A percentile compares a stretch with the other conserved stretches of the same genome.
Conservation (phyloP, 2,113 vertebrate genomes). For the Sturnus vulgaris region DNA sequence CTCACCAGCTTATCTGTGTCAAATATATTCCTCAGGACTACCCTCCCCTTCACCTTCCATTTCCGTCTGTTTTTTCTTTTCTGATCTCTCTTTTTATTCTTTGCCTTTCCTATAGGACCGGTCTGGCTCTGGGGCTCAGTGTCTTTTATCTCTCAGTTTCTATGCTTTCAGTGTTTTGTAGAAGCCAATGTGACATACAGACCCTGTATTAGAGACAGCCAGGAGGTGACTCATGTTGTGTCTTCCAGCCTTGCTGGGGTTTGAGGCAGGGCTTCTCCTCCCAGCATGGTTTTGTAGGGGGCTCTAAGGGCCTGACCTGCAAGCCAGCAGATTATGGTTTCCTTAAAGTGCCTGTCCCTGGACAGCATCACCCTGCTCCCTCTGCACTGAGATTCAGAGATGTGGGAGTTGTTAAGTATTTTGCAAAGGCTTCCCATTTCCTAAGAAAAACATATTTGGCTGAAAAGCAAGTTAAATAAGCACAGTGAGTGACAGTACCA, state of each 20-base stretch:
- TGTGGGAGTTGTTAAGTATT: not conserved
- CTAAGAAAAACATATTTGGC: not conserved
- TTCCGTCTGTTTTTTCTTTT: not conserved
- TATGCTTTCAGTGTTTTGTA: not conserved
- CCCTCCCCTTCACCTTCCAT: accelerated
- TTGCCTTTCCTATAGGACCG: not conserved
- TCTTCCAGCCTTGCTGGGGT: not conserved
- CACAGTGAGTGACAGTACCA: accelerated
- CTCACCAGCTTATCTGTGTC: accelerated
- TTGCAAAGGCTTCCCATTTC: not conserved
- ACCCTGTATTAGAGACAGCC: not conserved
- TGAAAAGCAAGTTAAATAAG: not conserved
- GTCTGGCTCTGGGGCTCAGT: accelerated
- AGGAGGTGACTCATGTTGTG: not conserved
- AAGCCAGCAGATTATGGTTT: not conserved
- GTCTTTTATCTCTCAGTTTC: not conserved
- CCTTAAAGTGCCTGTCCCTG: not conserved
- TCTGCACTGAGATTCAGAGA: not conserved
- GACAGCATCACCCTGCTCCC: accelerated
- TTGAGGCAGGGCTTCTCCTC: not conserved
- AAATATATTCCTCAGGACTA: not conserved
- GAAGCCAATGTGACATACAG: not conserved
- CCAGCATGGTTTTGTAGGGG: not conserved
- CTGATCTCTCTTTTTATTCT: not conserved
- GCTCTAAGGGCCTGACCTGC: not conserved